Evolutionary conservation across 2,888 invertebrate genomes (phyloP).

Genomic region (Kryphioiulus occultus): DNA sequence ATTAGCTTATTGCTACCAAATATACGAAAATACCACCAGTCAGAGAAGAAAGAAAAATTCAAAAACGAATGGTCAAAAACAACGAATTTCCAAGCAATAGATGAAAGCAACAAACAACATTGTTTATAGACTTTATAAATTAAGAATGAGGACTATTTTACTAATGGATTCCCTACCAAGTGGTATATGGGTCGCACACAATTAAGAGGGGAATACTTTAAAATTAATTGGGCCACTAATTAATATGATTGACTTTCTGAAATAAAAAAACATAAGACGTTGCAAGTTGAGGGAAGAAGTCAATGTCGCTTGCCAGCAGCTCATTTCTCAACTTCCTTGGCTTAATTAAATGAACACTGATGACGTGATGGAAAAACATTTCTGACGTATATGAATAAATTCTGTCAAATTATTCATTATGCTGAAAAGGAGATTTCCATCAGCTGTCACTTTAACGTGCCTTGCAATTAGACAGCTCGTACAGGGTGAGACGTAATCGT

Average conservation of each 20-base stretch:
- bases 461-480: not conserved
- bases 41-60: too few relatives aligned
- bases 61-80: not conserved
- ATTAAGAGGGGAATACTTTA: not conserved
- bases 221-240: not conserved
- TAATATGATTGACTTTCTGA: not conserved
- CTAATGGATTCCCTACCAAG: not conserved
- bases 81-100: not conserved
- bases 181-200: not conserved
- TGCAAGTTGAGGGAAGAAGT: not conserved
- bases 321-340: not conserved
- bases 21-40: too few relatives aligned
- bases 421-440: not conserved
- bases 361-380: not conserved
- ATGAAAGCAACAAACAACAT: not conserved
- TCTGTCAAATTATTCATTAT: not conserved
- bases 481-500: too few relatives aligned
- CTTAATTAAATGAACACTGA: not conserved
- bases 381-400: not conserved
- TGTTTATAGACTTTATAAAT: not conserved
- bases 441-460: not conserved
- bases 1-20: too few relatives aligned
- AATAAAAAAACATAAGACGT: not conserved
- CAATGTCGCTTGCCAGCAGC: slow-evolving; percentile 6
- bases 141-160: not conserved